These are phyloP conservation scores for Campylorhamphus procurvoides DNA, from an alignment of 2,113 vertebrate genomes.

Conservation along the genomic window DNA sequence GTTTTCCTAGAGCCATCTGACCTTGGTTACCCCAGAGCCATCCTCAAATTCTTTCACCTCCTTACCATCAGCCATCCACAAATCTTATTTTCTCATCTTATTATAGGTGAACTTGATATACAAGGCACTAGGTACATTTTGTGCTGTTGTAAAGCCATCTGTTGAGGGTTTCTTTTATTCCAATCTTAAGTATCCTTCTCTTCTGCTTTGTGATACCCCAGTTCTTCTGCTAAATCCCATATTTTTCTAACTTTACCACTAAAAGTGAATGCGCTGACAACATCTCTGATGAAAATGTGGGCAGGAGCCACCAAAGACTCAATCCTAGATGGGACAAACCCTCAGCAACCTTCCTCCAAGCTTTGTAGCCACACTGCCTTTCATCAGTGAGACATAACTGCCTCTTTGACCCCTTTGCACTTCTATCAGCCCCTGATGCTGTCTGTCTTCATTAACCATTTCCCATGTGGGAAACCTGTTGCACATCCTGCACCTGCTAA, in stretches of 20 bases:
- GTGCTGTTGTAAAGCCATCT: background rate
- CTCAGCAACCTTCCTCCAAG: background rate
- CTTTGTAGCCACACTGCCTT: background rate
- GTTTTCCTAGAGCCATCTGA: background rate
- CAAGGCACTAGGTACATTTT: background rate
- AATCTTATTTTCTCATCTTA: background rate
- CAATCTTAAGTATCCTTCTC: background rate
- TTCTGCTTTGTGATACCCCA: background rate
- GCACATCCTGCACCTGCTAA: background rate
- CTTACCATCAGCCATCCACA: background rate
- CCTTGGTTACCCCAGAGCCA: background rate
- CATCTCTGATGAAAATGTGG: background rate
- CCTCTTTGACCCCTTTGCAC: background rate
- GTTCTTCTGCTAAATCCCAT: background rate
- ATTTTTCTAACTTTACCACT: background rate
- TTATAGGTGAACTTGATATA: background rate
- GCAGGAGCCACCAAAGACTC: background rate
- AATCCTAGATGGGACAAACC: background rate
- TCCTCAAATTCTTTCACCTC: background rate
- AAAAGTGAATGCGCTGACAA: background rate
- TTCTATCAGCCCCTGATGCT: background rate
- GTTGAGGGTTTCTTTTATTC: fast-evolving
- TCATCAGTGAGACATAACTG: background rate
- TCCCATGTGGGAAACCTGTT: background rate
- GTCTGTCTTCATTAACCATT: background rate